Percentiles rank a stretch among this genome's conserved stretches.
These are phyloP conservation scores for Mimas tiliae DNA, from an alignment of 2,888 invertebrate genomes.

Conservation along the genomic window DNA sequence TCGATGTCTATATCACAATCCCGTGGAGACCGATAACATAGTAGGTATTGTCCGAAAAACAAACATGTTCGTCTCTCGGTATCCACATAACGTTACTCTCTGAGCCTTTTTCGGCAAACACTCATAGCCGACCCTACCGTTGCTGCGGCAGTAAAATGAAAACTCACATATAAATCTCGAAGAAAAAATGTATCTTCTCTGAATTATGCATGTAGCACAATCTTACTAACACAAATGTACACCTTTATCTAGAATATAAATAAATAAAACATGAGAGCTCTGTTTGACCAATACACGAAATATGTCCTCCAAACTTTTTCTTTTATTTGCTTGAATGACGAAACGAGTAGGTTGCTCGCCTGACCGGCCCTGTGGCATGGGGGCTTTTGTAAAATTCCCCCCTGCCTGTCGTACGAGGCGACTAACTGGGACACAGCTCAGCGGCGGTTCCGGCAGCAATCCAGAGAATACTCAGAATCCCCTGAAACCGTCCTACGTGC, in stretches of 20 bases:
- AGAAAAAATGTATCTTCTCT: slow-evolving; percentile 19
- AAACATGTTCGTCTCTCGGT: background rate
- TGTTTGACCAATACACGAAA: slow-evolving; percentile 5
- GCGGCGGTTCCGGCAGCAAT: too few species aligned
- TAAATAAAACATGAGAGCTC: slow-evolving; percentile 19
- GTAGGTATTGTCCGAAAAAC: background rate
- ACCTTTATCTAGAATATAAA: slow-evolving; percentile 18
- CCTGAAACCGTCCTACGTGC: too few species aligned
- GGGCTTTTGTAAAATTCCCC: too few species aligned
- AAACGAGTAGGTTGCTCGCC: too few species aligned
- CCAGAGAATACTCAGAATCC: too few species aligned
- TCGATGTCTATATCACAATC: too few species aligned
- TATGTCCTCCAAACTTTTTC: background rate
- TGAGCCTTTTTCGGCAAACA: background rate
- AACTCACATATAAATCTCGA: slow-evolving; percentile 22
- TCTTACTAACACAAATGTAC: slow-evolving; percentile 7
- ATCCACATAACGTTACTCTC: background rate
- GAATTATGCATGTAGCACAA: slow-evolving; percentile 25
- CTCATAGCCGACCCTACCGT: slow-evolving; percentile 4
- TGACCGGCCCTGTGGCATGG: too few species aligned
- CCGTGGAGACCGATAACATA: too few species aligned
- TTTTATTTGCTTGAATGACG: too few species aligned
- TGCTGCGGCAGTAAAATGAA: slow-evolving; percentile 18
- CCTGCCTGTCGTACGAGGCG: too few species aligned
- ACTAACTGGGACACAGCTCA: too few species aligned